Percentiles rank a stretch among this genome's conserved stretches.
Evolutionary conservation across 2,797 vertebrate genomes (phyloP).

Genomic region (Poeciliopsis paucimaculata): DNA sequence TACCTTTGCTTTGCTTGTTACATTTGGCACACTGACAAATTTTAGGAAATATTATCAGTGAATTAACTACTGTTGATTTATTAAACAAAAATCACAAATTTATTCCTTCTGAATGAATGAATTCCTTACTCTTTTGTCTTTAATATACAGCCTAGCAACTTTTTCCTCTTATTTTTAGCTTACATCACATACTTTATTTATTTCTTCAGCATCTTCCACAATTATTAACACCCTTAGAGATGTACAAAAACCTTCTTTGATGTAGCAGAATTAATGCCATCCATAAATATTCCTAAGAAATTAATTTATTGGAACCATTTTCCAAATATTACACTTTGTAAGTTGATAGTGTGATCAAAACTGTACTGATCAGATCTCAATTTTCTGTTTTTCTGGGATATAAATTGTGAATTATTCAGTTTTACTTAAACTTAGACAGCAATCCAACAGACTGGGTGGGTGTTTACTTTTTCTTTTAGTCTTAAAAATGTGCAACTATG

Average conservation of each 20-base stretch:
- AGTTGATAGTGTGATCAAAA: neutral
- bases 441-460: neutral
- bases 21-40: neutral
- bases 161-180: neutral
- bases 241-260: neutral
- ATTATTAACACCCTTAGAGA: neutral
- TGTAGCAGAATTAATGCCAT: neutral
- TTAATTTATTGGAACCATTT: neutral
- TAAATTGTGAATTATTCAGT: neutral
- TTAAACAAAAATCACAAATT: neutral
- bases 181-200: neutral
- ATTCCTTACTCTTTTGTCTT: neutral
- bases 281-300: neutral
- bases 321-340: neutral
- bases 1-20: constrained; percentile 6
- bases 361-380: neutral
- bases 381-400: neutral
- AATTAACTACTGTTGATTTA: neutral
- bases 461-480: neutral
- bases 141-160: neutral
- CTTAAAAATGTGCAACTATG: too few relatives aligned
- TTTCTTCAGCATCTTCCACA: neutral
- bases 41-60: neutral
- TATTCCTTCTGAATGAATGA: neutral
- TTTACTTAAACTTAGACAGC: neutral